Conservation (phyloP, 2,797 vertebrate species). For the Dermochelys coriacea region DNA sequence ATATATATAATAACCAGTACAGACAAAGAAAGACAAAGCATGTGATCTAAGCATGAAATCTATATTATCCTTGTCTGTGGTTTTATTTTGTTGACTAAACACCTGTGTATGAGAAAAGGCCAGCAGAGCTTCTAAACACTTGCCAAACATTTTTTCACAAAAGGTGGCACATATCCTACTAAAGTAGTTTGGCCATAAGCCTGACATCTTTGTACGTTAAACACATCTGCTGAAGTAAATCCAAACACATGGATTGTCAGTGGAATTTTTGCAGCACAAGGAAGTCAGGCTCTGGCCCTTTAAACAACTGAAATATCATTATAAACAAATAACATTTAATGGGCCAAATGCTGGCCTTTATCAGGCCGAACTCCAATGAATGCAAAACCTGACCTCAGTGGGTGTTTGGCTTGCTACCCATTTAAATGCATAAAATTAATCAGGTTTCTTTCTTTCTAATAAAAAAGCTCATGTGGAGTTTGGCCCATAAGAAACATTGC, state of each 20-base stretch:
- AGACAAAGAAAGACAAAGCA: neutral
- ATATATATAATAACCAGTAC: no score
- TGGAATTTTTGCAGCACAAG: neutral
- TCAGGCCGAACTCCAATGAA: neutral
- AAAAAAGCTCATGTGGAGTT: neutral
- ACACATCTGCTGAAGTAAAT: neutral
- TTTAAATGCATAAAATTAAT: neutral
- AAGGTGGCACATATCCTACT: neutral
- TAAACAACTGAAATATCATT: neutral
- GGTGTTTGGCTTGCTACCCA: neutral
- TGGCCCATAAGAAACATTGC: neutral
- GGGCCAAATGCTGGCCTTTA: neutral
- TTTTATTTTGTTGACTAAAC: neutral
- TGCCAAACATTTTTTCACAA: neutral
- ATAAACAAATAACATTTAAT: neutral
- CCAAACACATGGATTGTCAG: neutral
- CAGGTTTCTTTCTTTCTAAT: no score
- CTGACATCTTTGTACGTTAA: neutral
- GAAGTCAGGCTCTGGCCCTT: neutral
- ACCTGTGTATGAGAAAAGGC: neutral
- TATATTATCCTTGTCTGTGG: accelerated
- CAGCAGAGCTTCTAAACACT: neutral
- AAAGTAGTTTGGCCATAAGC: accelerated
- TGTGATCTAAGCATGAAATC: neutral
- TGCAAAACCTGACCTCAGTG: neutral